Evolutionary conservation across 2,888 invertebrate species (phyloP), one percentile per base, ranked within the genome.

Genomic region (Drosophila stalkeri): DNA sequence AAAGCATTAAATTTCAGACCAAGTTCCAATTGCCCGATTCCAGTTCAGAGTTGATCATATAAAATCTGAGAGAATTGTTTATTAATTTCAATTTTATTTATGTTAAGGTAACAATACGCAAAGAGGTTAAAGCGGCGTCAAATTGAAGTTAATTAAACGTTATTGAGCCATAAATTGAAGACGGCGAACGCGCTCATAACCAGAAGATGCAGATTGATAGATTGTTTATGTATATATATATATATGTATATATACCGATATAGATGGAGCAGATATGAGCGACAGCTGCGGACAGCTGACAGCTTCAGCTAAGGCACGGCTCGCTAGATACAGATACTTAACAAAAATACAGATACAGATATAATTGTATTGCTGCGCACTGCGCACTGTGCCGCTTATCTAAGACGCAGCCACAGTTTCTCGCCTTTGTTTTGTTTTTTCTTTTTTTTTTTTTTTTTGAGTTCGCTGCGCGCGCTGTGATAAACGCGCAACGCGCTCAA

Each of bases 101-200:
- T 75, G 71, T 72, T 86, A 89, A 84, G 86, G 86, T 90, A 89
- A 70, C 68, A 75, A 61, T 57, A 75, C 39, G 59, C 52, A 43
- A 37, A 71, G 54, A 59, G 59, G 39, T 55, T 46, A 54, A 55
- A 56, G 47, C 57, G 37, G 87, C 89, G 78, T 89, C 59, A 90
- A 90, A 90, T 85, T 90, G 65, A 75, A 86, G 79, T 89, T 84
- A 75, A 90, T 86, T 90, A 82, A 80, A 80, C 54, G 64, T 55
- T 70, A 80, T 72, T 72, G 56, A 64, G 69, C 44, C 39, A 64
- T 64, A 62, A 82, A 82, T 66, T 79, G 79, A 61, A 57, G 46
- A 59, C 14, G 39, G 41, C 59, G 18, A 39, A n/a, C 16, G 33
- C 55, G 43, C 6, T 41, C 35, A 12, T 33, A 39, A 39, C 39